These are phyloP conservation scores for Oplegnathus fasciatus DNA, from an alignment of 2,113 vertebrate genomes.

Conservation along the genomic window DNA sequence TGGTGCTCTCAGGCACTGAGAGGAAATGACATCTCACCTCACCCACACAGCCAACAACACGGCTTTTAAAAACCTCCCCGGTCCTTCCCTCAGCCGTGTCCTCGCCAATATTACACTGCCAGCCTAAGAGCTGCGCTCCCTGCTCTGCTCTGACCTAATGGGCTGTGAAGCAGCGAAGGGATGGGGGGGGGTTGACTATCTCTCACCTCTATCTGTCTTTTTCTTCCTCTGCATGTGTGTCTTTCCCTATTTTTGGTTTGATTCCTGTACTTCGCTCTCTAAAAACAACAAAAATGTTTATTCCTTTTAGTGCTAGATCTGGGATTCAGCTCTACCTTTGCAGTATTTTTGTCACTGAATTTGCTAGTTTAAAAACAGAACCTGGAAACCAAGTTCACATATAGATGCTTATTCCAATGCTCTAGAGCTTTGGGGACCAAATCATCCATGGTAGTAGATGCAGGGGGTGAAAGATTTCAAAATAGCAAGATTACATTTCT, in stretches of 20 bases:
- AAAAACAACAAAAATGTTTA: background rate
- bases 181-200: background rate
- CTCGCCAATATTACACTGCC: slow-evolving; percentile 51
- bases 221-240: background rate
- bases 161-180: slow-evolving; percentile 48
- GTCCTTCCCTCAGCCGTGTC: slow-evolving; percentile 47
- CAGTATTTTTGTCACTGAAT: background rate
- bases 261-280: background rate
- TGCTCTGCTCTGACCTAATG: slow-evolving; percentile 71
- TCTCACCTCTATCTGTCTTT: slow-evolving; percentile 19
- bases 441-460: background rate
- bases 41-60: slow-evolving; percentile 51
- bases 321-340: background rate
- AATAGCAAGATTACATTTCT: background rate
- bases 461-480: background rate
- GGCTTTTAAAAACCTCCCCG: slow-evolving; percentile 74
- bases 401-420: background rate
- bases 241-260: background rate
- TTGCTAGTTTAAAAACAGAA: background rate
- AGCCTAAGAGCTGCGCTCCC: slow-evolving; percentile 55
- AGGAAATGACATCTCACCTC: slow-evolving; percentile 73
- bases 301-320: background rate
- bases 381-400: background rate
- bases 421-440: background rate
- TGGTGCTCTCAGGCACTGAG: slow-evolving; percentile 61